Evolutionary conservation across 2,888 invertebrate species (phyloP).

Genomic region (Eristalis arbustorum): DNA sequence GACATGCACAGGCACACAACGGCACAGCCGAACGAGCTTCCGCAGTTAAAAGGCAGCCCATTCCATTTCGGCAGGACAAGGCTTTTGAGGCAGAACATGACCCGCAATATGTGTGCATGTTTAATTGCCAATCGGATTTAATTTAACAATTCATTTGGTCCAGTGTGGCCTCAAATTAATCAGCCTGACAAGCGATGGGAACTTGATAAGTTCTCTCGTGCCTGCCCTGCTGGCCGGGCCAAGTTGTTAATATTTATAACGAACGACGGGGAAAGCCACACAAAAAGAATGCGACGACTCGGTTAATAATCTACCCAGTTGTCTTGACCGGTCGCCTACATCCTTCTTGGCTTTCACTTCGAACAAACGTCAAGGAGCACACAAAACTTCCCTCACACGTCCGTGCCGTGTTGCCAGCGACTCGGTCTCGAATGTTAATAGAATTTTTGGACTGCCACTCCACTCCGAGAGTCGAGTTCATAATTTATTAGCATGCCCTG

Average conservation of each 20-base stretch:
- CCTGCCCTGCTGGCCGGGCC: neutral
- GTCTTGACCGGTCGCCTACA: conserved; percentile 31
- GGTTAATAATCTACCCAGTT: conserved; percentile 48
- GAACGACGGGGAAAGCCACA: neutral
- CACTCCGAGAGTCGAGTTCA: conserved; percentile 45
- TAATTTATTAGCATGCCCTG: conserved; percentile 69
- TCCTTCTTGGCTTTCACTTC: neutral
- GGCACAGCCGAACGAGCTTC: neutral
- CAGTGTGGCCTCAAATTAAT: conserved; percentile 43
- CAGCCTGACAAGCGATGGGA: conserved; percentile 31
- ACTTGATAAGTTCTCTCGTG: conserved; percentile 47
- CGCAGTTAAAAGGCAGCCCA: neutral
- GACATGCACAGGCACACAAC: neutral
- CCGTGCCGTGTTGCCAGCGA: neutral
- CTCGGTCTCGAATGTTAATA: conserved; percentile 45
- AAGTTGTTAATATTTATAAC: conserved; percentile 57
- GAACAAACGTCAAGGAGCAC: conserved; percentile 14
- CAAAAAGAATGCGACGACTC: too few relatives aligned
- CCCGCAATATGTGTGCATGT: conserved; percentile 36
- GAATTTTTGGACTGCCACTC: conserved; percentile 51
- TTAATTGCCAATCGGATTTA: conserved; percentile 63
- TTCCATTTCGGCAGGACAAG: neutral
- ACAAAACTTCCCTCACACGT: conserved; percentile 7
- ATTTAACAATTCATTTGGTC: conserved; percentile 65
- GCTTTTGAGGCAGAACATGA: conserved; percentile 8